These are phyloP conservation scores for Catharus minimus DNA, from an alignment of 2,113 vertebrate genomes.

Conservation along the genomic window DNA sequence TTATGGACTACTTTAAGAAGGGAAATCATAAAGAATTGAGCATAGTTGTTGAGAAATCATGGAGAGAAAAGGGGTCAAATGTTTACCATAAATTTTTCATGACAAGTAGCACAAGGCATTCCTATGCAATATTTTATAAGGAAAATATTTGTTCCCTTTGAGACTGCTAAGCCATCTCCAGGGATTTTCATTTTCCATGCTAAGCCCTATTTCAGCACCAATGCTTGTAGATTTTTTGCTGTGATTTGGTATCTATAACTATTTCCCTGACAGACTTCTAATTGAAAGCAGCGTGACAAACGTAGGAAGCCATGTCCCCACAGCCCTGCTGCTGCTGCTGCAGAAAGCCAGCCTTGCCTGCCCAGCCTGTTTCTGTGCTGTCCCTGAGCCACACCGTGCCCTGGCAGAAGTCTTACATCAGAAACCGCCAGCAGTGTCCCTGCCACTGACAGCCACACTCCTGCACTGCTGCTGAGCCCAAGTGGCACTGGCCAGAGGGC, in stretches of 20 bases:
- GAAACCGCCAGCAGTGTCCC: background rate
- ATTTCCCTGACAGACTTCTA: background rate
- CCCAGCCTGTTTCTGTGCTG: background rate
- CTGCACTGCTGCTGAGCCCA: background rate
- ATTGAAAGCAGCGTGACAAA: background rate
- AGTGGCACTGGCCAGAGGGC: background rate
- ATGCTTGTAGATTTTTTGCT: background rate
- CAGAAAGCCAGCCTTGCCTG: background rate
- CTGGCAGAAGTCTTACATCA: accelerated
- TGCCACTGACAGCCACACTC: accelerated
- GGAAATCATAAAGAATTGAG: background rate
- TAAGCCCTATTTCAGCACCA: background rate
- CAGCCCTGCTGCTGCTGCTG: background rate
- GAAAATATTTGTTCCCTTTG: background rate
- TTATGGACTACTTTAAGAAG: background rate
- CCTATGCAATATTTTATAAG: background rate
- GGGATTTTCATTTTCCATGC: background rate
- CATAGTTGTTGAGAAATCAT: background rate
- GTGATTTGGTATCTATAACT: background rate
- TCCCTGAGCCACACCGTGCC: background rate
- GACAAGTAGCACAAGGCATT: background rate
- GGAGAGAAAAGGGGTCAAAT: background rate
- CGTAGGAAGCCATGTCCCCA: background rate
- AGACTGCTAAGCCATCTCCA: background rate
- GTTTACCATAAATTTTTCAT: background rate